Evolutionary conservation across 2,888 invertebrate genomes (phyloP).

Genomic region (Drosophila leonis): DNA sequence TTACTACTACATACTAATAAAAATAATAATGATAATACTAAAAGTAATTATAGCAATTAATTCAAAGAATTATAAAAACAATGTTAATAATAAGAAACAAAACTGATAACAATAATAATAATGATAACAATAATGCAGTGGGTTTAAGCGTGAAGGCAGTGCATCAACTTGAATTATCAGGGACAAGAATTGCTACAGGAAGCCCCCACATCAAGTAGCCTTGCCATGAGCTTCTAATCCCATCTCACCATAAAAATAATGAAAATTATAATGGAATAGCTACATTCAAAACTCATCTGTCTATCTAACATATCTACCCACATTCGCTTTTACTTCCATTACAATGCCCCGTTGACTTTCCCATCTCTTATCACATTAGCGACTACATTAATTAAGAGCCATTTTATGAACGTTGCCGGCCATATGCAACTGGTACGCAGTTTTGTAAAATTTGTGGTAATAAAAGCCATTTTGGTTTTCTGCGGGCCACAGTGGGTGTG

Average conservation of each 20-base stretch:
- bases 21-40: too few relatives aligned
- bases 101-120: not conserved
- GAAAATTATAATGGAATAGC: not conserved
- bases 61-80: too few relatives aligned
- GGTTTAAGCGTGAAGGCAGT: not conserved
- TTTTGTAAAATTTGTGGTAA: conserved; percentile 65
- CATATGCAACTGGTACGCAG: conserved; percentile 55
- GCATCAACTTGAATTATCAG: not conserved
- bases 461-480: conserved; percentile 79
- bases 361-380: not conserved
- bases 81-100: not conserved
- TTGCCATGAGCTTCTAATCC: not conserved
- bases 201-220: not conserved
- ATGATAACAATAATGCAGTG: not conserved
- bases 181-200: not conserved
- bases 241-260: not conserved
- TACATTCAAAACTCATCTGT: not conserved
- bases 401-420: conserved; percentile 42
- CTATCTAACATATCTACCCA: not conserved
- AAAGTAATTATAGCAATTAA: too few relatives aligned
- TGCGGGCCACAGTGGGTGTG: conserved; percentile 69
- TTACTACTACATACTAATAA: too few relatives aligned
- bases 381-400: conserved; percentile 23
- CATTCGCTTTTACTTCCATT: not conserved
- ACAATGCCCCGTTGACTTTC: not conserved